Base-by-base conservation (phyloP, 2,797 vertebrate species). In the Melanotaenia trifasciata region DNA sequence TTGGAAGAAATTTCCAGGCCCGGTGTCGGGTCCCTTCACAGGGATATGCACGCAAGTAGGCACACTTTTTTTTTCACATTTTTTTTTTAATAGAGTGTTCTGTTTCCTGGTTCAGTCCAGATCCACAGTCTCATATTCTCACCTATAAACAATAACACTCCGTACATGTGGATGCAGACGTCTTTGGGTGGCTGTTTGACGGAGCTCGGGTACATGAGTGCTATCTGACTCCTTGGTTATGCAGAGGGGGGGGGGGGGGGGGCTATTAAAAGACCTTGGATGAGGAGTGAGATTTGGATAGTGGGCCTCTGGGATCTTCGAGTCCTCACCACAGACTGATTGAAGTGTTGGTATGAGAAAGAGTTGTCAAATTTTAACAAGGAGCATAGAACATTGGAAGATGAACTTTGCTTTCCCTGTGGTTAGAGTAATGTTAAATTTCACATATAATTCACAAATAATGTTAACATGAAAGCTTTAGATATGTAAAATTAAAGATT, bases 191-290 rank as follows among this genome's bases (percentile, higher is more conserved):
- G 24, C 14, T 4, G 1, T 51, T 28, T 78, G 76, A 79, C 36
- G 18, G 22, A 57, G 66, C 30, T 26, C 24, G 59, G 62, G 53
- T 43, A n/a, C 72, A 61, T 14, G n/a, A 24, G 3, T 69, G 77
- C 64, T 74, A 72, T 75, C 78, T 82, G 84, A 89, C 74, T 76
- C 74, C 64, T 22, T 30, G 67, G 83, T 67, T 79, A 87, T 85
- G 80, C 72, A 64, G 69, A 20, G 6, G 6, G 30, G 3, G 35
- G 4, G 74, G 6, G 6, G 30, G 3, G 35, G 4, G 74, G 58
- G 60, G 38, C 81, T 89, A 91, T 80, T 80, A 87, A 87, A 87
- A 89, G 74, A 83, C 28, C 30, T 38, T 30, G 30, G 22, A 67
- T 53, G 47, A 58, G 40, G 56, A 54, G 32, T 38, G 38, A 45